phyloP scores from a whole-genome alignment of 2,888 invertebrate species.

The Ethmia dodecea region DNA sequence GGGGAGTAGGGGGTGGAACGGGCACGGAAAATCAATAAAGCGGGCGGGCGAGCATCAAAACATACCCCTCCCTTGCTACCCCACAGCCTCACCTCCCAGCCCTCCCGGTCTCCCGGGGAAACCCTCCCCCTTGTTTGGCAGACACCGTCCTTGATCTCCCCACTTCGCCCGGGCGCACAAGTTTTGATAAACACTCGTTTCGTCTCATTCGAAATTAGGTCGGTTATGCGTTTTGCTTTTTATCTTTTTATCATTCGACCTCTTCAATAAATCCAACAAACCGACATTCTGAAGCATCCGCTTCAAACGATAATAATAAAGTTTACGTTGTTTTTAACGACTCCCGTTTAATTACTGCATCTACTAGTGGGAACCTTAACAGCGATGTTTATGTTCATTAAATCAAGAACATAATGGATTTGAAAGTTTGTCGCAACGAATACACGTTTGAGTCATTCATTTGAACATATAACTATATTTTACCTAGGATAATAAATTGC shows the following conservation, averaged over 20 bases:
- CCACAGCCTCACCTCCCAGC: slow-evolving; percentile 14
- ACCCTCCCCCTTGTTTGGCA: slow-evolving; percentile 74
- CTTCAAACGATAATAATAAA: too few species aligned
- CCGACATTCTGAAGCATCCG: not conserved
- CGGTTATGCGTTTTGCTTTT: slow-evolving; percentile 58
- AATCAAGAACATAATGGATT: too few species aligned
- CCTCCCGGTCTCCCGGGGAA: slow-evolving; percentile 65
- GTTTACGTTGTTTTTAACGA: too few species aligned
- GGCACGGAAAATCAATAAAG: slow-evolving; percentile 72
- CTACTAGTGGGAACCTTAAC: too few species aligned
- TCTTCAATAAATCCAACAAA: slow-evolving; percentile 22
- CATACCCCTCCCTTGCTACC: slow-evolving; percentile 45
- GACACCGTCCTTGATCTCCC: slow-evolving; percentile 76
- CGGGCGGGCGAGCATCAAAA: slow-evolving; percentile 73
- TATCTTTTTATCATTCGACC: slow-evolving; percentile 31
- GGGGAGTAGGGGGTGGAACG: slow-evolving; percentile 46
- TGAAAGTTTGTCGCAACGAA: too few species aligned
- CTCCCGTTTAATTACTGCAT: too few species aligned
- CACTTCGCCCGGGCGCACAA: slow-evolving; percentile 60
- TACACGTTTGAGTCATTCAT: too few species aligned
- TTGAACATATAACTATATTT: too few species aligned
- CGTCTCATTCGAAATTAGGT: slow-evolving; percentile 69
- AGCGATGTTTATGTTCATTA: too few species aligned
- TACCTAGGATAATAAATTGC: too few species aligned
- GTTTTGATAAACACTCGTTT: slow-evolving; percentile 70